Percentiles rank a stretch among this genome's conserved stretches.
Evolutionary conservation across 2,797 vertebrate genomes (phyloP).

Genomic region (Oreortyx pictus): DNA sequence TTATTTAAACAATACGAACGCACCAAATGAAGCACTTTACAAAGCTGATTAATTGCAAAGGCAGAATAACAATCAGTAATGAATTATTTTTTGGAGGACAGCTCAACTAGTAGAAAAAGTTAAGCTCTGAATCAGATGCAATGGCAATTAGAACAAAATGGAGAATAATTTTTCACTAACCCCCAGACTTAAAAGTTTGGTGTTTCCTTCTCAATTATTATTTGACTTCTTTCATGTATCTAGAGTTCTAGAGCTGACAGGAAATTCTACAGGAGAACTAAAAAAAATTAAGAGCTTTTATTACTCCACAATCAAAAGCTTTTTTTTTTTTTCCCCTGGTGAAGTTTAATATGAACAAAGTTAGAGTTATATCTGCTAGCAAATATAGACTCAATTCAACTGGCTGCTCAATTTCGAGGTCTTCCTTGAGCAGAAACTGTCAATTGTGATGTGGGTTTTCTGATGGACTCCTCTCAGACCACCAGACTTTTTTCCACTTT

Average conservation of each 20-base stretch:
- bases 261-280: background rate
- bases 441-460: background rate
- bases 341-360: background rate
- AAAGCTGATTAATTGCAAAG: conserved; percentile 85
- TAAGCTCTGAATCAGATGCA: conserved; percentile 83
- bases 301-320: background rate
- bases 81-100: conserved; percentile 81
- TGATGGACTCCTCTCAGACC: background rate
- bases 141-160: conserved; percentile 65
- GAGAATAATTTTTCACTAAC: conserved; percentile 39
- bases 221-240: background rate
- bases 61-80: conserved; percentile 81
- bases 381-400: background rate
- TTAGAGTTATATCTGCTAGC: background rate
- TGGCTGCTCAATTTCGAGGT: background rate
- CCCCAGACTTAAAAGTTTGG: background rate
- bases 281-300: background rate
- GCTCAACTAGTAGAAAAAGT: conserved; percentile 79
- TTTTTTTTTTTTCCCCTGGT: background rate
- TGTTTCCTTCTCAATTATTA: conserved; percentile 8
- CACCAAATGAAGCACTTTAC: conserved; percentile 81
- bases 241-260: background rate
- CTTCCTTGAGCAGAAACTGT: background rate
- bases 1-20: conserved; percentile 83
- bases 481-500: background rate